Evolutionary conservation across 2,113 vertebrate species (phyloP), one percentile per base, ranked within the genome.

Genomic region (Melanotaenia duboulayi): DNA sequence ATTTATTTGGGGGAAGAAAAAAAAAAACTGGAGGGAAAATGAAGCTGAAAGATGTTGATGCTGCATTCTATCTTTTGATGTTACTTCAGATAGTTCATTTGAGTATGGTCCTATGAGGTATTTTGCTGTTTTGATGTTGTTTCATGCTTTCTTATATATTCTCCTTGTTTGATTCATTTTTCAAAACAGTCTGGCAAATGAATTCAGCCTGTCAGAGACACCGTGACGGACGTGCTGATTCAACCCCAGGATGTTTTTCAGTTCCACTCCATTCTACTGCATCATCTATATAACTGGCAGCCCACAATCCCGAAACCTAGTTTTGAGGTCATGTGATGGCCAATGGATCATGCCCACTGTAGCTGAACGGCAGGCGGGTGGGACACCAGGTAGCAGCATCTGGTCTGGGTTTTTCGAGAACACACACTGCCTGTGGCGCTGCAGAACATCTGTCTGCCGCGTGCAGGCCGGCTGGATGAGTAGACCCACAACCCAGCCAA

Each of bases 381-480:
- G 89, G 86, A 88, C 85, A 88, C 90, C 91, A 92, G 91, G 92
- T 93, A 91, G 88, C 67, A 71, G 90, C 93, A 94, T 92, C 94
- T 94, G 94, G 80, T 91, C 49, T 44, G 73, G 76, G 71, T 89
- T 92, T 93, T 94, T 93, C 91, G 89, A 84, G 92, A 92, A 83
- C 92, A 88, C 83, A 83, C 88, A 73, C 77, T 80, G 92, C 94
- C 91, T 86, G 89, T 91, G 91, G 92, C 88, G 63, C 82, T 83
- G 83, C 85, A 86, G 88, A 92, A 92, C 93, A 94, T 94, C 92
- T 94, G 93, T 91, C 84, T 82, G 81, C 37, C 78, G 82, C 85
- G 81, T 75, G 83, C 76, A 71, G 84, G 82, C 85, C 76, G 82
- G 87, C 84, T 87, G 90, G 78, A 82, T 65, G 85, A 81, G 82